Evolutionary conservation across 2,797 vertebrate species (phyloP).

Genomic region (Gouania willdenowi): DNA sequence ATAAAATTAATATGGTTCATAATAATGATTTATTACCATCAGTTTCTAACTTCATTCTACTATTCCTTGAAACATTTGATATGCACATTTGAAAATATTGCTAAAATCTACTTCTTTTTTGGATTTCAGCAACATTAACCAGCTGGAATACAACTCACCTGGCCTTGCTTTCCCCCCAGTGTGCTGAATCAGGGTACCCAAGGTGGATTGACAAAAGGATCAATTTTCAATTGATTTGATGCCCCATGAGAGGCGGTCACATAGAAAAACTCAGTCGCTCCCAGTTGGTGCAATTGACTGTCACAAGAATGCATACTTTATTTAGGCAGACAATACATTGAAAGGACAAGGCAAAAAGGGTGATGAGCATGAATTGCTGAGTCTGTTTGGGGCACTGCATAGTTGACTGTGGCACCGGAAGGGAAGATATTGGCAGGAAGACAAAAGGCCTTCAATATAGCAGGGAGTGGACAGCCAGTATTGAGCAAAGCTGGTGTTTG

Average conservation of each 20-base stretch:
- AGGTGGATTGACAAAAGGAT: constrained; percentile 22
- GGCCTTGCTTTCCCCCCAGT: not conserved
- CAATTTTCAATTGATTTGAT: constrained; percentile 18
- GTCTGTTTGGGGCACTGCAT: constrained; percentile 11
- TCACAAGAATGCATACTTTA: constrained; percentile 19
- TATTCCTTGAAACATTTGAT: too few species aligned
- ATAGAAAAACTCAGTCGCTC: constrained; percentile 11
- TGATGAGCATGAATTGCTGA: constrained; percentile 36
- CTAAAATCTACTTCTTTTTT: too few species aligned
- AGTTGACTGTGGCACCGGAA: constrained; percentile 11
- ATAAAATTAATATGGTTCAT: too few species aligned
- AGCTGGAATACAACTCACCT: constrained; percentile 9
- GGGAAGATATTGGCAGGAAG: constrained; percentile 16
- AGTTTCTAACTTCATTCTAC: too few species aligned
- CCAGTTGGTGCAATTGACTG: constrained; percentile 25
- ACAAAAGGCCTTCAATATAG: constrained; percentile 8
- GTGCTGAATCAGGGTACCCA: not conserved
- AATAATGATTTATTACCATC: too few species aligned
- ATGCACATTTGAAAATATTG: too few species aligned
- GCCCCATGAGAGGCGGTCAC: constrained; percentile 9
- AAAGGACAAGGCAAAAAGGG: constrained; percentile 11
- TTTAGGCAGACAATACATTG: constrained; percentile 31
- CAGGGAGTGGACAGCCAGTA: not conserved
- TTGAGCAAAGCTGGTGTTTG: not conserved
- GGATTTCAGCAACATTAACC: constrained; percentile 12